Base-by-base conservation (phyloP, 2,888 invertebrate species). In the Junonia oenone region DNA sequence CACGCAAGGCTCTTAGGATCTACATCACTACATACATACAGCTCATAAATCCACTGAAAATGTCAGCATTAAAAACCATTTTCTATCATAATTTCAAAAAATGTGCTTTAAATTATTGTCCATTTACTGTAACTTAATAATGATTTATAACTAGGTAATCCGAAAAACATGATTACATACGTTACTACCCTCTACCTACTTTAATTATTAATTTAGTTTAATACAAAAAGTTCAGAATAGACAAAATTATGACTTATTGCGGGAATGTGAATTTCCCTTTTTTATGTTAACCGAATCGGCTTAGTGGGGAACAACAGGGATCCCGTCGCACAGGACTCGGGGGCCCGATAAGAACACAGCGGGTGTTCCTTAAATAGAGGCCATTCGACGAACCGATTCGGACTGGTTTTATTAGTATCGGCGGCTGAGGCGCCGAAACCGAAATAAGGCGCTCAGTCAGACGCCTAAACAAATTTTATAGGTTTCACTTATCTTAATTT, bases 311-410 rank as follows among this genome's bases (percentile, higher is more conserved):
- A 59, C 61, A 56, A 52, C 50, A 50, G 47, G 53, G 59, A 58
- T 54, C 61, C 61, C 60, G 62, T 59, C 65, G 43, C 43, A 63
- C 55, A 63, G 61, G 63, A 61, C 60, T 64, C 56, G 51, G 75
- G 75, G 75, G 74, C 78, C 75, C 78, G 78, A 77, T 77, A 78
- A 81, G 76, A 71, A 74, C 79, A 69, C 78, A 75, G 75, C 80
- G 71, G 71, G 69, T 69, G 80, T 76, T 83, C 83, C 82, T 77
- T 76, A 85, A 85, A 86, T 83, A 83, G 82, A 83, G 80, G 75
- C 78, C 72, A 76, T 84, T 81, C 80, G 76, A 74, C 75, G 78
- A 81, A 82, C 73, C 73, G 73, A 78, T 79, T 76, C 75, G 72
- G 78, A 83, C 84, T 81, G 81, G 86, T 85, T 86, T 81, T 76